Evolutionary conservation across 2,113 vertebrate genomes (phyloP).

Genomic region (Xiphias gladius): DNA sequence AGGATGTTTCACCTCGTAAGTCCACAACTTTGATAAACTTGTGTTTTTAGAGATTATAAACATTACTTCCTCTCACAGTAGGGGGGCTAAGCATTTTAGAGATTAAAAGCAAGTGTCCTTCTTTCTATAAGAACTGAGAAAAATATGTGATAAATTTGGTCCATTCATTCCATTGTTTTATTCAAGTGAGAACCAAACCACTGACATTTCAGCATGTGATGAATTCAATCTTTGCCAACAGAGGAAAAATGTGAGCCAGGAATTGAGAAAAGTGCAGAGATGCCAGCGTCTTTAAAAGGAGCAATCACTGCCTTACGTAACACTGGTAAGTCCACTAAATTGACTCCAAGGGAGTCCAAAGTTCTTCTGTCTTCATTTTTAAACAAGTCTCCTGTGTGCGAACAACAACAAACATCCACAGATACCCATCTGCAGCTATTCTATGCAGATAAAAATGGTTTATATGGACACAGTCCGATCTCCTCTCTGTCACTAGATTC

Average conservation of each 20-base stretch:
- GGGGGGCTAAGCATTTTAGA: conserved; percentile 43
- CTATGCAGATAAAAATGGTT: conserved; percentile 29
- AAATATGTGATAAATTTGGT: background rate
- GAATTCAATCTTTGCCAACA: background rate
- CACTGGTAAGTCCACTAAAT: conserved; percentile 21
- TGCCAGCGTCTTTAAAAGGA: conserved; percentile 40
- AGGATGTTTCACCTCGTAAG: background rate
- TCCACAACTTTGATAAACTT: conserved; percentile 40
- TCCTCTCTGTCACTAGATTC: conserved; percentile 1
- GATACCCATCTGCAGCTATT: conserved; percentile 18
- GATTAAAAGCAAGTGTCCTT: conserved; percentile 33
- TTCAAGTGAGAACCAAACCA: background rate
- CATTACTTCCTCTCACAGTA: conserved; percentile 28
- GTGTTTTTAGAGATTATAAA: conserved; percentile 42
- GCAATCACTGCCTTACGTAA: conserved; percentile 43
- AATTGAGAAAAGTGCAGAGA: conserved; percentile 31
- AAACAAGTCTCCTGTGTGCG: conserved; percentile 37
- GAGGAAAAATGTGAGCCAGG: background rate
- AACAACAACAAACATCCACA: conserved; percentile 38
- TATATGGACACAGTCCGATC: background rate
- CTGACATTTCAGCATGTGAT: background rate
- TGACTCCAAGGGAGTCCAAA: conserved; percentile 47
- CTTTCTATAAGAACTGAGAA: conserved; percentile 13
- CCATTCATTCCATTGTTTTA: conserved; percentile 16
- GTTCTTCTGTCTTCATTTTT: conserved; percentile 48